Conservation (phyloP, 2,113 vertebrate genomes). For the Xerus inauris region DNA sequence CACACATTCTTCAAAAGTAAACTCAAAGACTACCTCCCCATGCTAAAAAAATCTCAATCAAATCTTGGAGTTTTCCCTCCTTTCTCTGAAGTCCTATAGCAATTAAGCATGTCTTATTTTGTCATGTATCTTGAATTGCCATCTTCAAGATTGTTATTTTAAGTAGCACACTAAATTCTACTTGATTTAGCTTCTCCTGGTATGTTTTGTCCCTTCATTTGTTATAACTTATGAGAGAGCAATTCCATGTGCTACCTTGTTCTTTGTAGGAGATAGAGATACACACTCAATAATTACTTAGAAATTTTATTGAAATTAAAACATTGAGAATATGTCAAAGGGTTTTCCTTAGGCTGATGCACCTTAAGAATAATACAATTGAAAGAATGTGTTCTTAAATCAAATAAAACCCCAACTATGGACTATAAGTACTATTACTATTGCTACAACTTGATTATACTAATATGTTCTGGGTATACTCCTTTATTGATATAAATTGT, state of each 20-base stretch:
- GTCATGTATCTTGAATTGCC: background rate
- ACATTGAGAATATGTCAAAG: background rate
- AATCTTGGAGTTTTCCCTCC: background rate
- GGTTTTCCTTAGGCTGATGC: background rate
- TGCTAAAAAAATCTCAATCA: background rate
- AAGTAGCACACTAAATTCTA: background rate
- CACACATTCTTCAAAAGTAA: background rate
- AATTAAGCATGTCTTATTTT: background rate
- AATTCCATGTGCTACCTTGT: background rate
- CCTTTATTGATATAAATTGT: slow-evolving; percentile 50
- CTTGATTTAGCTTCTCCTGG: background rate
- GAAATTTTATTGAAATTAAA: background rate
- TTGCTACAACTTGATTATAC: background rate
- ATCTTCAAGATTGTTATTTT: background rate
- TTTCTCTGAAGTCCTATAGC: background rate
- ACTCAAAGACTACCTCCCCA: background rate
- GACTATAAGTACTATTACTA: background rate
- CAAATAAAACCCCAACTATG: background rate
- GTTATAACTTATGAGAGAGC: background rate
- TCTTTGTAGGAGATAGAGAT: background rate
- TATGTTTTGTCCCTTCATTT: background rate
- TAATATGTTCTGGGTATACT: background rate
- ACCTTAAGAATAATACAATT: background rate
- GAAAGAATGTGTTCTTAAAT: background rate
- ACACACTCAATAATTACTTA: background rate